Evolutionary conservation across 1,140 invertebrate species (phyloP).

Genomic region (Lerema accius): DNA sequence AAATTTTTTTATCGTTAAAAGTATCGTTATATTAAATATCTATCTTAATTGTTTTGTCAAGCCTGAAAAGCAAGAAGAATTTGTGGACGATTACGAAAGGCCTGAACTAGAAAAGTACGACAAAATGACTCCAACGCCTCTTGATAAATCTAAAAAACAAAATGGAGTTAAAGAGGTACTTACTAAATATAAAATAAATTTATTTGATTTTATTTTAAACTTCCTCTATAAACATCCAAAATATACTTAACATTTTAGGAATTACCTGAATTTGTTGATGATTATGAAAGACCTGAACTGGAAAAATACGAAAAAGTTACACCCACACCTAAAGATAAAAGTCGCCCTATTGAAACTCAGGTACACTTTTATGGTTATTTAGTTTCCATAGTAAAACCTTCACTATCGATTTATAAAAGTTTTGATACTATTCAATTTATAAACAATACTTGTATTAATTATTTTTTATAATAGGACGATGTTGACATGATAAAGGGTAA

Average conservation of each 20-base stretch:
- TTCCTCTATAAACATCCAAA: conserved; percentile 2
- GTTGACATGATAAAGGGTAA: conserved; percentile 73
- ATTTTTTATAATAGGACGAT: conserved; percentile 65
- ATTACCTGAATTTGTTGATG: conserved; percentile 65
- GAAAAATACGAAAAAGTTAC: conserved; percentile 80
- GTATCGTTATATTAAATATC: conserved; percentile 1
- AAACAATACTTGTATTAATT: conserved; percentile 29
- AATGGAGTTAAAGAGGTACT: conserved; percentile 51
- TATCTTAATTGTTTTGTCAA: conserved; percentile 43
- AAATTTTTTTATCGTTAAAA: background rate
- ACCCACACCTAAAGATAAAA: conserved; percentile 75
- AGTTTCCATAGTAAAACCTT: background rate
- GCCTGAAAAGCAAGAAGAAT: conserved; percentile 66
- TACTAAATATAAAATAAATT: too few relatives aligned
- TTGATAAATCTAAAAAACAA: conserved; percentile 50
- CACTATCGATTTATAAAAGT: too few relatives aligned
- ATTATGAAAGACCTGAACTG: conserved; percentile 81
- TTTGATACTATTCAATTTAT: background rate
- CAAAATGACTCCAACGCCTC: conserved; percentile 66
- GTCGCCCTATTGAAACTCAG: conserved; percentile 69
- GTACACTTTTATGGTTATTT: conserved; percentile 42
- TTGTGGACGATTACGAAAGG: conserved; percentile 80
- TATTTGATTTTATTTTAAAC: too few relatives aligned
- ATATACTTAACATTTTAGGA: conserved; percentile 41
- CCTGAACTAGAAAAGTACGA: conserved; percentile 82